A percentile compares a stretch with the other conserved stretches of the same genome.
Conservation (phyloP, 1,140 invertebrate species). For the Gonatopus flavifemur region DNA sequence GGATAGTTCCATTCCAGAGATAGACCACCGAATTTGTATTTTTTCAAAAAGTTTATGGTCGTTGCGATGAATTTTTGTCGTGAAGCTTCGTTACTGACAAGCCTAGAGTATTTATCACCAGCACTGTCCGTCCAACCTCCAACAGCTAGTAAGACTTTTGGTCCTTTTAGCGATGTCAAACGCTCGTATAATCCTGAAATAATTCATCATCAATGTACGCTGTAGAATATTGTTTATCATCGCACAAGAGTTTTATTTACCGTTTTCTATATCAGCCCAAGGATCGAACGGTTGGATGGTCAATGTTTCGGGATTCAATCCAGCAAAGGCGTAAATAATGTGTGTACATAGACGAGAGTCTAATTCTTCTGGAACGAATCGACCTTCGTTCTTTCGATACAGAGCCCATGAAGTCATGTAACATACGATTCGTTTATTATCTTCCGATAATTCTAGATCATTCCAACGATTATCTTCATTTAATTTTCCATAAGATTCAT, state of each 20-base stretch:
- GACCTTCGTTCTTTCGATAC: conserved; percentile 78
- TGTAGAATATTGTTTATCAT: background rate
- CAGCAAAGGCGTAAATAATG: conserved; percentile 88
- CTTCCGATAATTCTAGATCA: conserved; percentile 31
- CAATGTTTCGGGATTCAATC: conserved; percentile 74
- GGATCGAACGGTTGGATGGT: conserved; percentile 78
- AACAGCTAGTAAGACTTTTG: conserved; percentile 75
- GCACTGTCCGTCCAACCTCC: conserved; percentile 91
- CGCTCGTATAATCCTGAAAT: conserved; percentile 69
- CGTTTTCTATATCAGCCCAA: conserved; percentile 83
- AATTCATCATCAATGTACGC: background rate
- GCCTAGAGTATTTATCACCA: conserved; percentile 79
- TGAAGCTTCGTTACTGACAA: conserved; percentile 66
- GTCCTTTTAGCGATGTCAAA: conserved; percentile 64
- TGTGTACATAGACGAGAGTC: conserved; percentile 82
- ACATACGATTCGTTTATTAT: conserved; percentile 70
- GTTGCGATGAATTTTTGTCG: conserved; percentile 72
- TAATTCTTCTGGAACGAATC: conserved; percentile 83
- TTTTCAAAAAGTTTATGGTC: conserved; percentile 68
- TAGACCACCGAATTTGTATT: conserved; percentile 77
- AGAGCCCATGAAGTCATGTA: conserved; percentile 89
- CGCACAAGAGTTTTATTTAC: conserved; percentile 58
- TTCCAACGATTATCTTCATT: conserved; percentile 31
- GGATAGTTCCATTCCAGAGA: conserved; percentile 92
- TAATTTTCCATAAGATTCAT: conserved; percentile 15